These are phyloP conservation scores for Poecilobothrus nobilitatus DNA, from an alignment of 2,888 invertebrate species.

Conservation along the genomic window DNA sequence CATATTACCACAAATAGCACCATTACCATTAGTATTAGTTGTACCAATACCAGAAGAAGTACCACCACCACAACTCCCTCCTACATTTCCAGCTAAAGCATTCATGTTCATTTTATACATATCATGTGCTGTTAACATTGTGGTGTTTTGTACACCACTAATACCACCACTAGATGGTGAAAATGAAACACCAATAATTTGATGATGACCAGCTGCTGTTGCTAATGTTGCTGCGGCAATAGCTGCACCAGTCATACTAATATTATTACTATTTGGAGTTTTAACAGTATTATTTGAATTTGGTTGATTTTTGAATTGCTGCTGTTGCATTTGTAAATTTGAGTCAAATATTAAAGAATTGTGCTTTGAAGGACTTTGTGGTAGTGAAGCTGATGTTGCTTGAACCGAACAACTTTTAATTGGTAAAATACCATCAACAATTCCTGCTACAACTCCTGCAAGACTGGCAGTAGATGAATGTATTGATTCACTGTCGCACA, in stretches of 20 bases:
- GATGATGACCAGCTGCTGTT: not conserved
- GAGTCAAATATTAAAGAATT: not conserved
- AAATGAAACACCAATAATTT: not conserved
- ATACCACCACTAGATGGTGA: too few relatives aligned
- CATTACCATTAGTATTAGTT: not conserved
- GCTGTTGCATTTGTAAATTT: not conserved
- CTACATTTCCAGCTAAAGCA: not conserved
- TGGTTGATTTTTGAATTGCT: not conserved
- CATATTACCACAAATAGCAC: not conserved
- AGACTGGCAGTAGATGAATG: not conserved
- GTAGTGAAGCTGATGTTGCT: not conserved
- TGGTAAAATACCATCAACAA: not conserved
- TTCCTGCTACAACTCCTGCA: not conserved
- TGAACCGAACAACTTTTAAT: not conserved
- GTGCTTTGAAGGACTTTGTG: slow-evolving; percentile 1
- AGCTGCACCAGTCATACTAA: not conserved
- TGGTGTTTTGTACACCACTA: not conserved
- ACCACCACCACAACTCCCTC: too few relatives aligned
- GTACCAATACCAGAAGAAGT: not conserved
- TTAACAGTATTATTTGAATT: not conserved
- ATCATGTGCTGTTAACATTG: not conserved
- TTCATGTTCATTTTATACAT: not conserved
- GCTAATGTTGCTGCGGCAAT: not conserved
- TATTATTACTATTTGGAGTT: not conserved
- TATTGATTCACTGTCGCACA: not conserved